Percentiles rank a stretch among this genome's conserved stretches.
Evolutionary conservation across 1,140 invertebrate genomes (phyloP).

Genomic region (Drosophila carrolli): DNA sequence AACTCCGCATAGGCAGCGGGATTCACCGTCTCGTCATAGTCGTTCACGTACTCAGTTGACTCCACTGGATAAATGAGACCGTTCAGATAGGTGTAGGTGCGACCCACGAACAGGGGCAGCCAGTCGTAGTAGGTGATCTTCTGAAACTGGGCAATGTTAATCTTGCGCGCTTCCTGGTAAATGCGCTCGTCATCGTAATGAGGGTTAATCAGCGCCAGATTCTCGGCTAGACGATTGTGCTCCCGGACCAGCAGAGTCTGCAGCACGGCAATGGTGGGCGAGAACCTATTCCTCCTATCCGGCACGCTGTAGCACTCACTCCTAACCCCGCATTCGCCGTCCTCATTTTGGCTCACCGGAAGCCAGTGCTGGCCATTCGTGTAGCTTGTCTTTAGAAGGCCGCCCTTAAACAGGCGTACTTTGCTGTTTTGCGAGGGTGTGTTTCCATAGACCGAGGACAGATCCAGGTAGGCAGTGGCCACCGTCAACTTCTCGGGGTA

Average conservation of each 20-base stretch:
- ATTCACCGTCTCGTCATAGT: conserved; percentile 93
- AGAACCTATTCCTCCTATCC: conserved; percentile 94
- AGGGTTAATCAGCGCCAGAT: conserved; percentile 90
- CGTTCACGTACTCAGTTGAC: conserved; percentile 89
- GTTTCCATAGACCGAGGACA: conserved; percentile 93
- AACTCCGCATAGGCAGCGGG: conserved; percentile 93
- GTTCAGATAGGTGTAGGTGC: conserved; percentile 88
- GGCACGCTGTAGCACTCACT: conserved; percentile 90
- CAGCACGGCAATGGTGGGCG: conserved; percentile 90
- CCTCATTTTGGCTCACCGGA: conserved; percentile 88
- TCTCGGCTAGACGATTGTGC: conserved; percentile 94
- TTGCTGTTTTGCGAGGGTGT: conserved; percentile 86
- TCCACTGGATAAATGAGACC: conserved; percentile 87
- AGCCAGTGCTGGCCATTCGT: conserved; percentile 88
- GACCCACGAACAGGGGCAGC: conserved; percentile 91
- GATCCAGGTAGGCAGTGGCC: conserved; percentile 93
- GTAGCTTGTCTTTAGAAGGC: conserved; percentile 87
- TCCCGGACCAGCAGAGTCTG: conserved; percentile 94
- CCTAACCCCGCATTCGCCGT: conserved; percentile 86
- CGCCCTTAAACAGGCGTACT: conserved; percentile 88
- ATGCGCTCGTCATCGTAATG: conserved; percentile 94
- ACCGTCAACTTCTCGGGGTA: conserved; percentile 91
- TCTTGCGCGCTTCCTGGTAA: conserved; percentile 94
- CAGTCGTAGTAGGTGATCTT: conserved; percentile 94
- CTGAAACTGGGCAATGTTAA: conserved; percentile 91